phyloP scores from a whole-genome alignment of 92 coral and sea anemone species.

The Actinernus sp. region DNA sequence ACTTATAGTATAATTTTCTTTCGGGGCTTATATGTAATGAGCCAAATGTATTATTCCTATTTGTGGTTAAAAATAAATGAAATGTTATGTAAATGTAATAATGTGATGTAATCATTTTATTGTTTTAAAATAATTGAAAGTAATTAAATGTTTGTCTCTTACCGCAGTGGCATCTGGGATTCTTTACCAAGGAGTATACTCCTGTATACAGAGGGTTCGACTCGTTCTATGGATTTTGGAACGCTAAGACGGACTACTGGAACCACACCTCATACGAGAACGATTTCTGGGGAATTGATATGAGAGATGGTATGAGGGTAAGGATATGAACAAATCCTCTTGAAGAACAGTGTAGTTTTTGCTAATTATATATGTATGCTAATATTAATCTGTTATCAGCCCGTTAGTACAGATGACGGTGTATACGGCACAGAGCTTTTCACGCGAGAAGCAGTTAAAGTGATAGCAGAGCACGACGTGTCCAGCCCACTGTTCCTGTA shows the following conservation, averaged over 20 bases:
- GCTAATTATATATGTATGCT: background rate
- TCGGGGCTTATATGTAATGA: too few species aligned
- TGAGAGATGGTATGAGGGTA: slow-evolving; percentile 86
- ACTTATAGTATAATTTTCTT: too few species aligned
- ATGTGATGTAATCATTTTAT: too few species aligned
- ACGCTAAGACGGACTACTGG: slow-evolving; percentile 96
- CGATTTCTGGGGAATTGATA: slow-evolving; percentile 82
- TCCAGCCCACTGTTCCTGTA: slow-evolving; percentile 68
- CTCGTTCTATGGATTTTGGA: slow-evolving; percentile 92
- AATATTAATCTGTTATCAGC: slow-evolving; percentile 28
- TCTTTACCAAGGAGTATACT: slow-evolving; percentile 90
- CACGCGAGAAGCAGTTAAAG: slow-evolving; percentile 49
- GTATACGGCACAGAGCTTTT: slow-evolving; percentile 71
- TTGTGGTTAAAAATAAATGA: too few species aligned
- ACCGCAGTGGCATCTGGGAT: slow-evolving; percentile 96
- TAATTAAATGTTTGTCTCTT: too few species aligned
- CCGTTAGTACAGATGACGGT: slow-evolving; percentile 62
- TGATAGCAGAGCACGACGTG: slow-evolving; percentile 60
- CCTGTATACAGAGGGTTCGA: slow-evolving; percentile 92
- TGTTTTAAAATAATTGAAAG: too few species aligned
- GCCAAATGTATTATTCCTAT: too few species aligned
- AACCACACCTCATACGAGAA: slow-evolving; percentile 88
- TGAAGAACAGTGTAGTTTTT: background rate
- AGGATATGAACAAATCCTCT: background rate
- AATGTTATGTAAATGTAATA: too few species aligned